These are phyloP conservation scores for Rhineura floridana DNA, from an alignment of 2,113 vertebrate species.

Conservation along the genomic window DNA sequence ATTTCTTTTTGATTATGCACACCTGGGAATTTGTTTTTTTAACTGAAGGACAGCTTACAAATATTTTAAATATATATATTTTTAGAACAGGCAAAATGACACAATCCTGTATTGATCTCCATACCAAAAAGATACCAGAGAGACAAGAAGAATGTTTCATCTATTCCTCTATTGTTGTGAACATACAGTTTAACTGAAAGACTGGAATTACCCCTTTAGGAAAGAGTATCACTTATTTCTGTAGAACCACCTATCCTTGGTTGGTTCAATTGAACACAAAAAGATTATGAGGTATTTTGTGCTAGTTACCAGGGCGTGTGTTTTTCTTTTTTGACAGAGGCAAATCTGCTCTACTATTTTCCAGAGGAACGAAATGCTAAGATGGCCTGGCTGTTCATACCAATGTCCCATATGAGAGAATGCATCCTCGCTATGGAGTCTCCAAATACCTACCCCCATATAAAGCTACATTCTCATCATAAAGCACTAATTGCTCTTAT, in stretches of 20 bases:
- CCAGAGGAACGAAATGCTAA: neutral
- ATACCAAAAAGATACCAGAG: neutral
- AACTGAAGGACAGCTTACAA: neutral
- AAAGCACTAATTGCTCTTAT: conserved; percentile 4
- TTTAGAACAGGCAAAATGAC: neutral
- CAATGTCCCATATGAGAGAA: neutral
- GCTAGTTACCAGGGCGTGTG: no score
- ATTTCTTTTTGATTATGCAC: neutral
- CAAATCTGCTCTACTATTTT: neutral
- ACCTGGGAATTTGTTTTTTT: neutral
- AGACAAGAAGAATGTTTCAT: neutral
- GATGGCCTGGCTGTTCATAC: neutral
- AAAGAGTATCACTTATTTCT: neutral
- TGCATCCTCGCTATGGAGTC: neutral
- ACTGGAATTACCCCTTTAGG: neutral
- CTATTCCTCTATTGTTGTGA: neutral
- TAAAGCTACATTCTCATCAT: neutral
- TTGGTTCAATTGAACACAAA: neutral
- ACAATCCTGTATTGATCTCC: neutral
- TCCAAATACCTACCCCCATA: neutral
- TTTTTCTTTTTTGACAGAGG: neutral
- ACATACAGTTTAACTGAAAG: neutral
- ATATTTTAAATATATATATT: neutral
- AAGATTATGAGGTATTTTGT: neutral
- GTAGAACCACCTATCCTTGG: neutral